These are phyloP conservation scores for Aphaenogaster floridana DNA, from an alignment of 1,140 invertebrate genomes.

Conservation along the genomic window DNA sequence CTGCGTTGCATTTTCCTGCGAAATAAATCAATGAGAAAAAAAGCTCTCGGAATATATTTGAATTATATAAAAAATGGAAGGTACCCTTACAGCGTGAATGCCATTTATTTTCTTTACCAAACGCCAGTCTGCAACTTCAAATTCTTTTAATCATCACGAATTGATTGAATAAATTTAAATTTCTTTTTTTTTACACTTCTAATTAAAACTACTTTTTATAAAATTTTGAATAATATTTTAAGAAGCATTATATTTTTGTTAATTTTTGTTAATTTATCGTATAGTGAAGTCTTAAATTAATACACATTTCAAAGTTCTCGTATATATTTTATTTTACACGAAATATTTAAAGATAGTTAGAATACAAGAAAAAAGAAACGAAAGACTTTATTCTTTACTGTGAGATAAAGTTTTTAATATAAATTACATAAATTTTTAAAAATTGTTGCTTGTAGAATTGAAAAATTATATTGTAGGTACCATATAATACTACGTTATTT, in stretches of 20 bases:
- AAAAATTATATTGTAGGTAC: background rate
- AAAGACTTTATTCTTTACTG: background rate
- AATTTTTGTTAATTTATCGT: background rate
- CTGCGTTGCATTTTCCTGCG: constrained; percentile 53
- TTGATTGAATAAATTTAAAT: constrained; percentile 16
- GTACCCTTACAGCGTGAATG: constrained; percentile 35
- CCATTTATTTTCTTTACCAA: constrained; percentile 37
- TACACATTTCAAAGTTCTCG: background rate
- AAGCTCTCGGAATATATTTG: constrained; percentile 37
- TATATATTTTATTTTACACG: background rate
- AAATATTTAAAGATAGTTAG: background rate
- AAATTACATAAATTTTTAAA: background rate
- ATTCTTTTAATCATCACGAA: background rate
- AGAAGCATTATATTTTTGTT: background rate
- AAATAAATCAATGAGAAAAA: constrained; percentile 50
- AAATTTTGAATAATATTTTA: constrained; percentile 22
- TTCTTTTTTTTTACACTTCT: background rate
- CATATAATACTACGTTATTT: background rate
- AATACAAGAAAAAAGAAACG: background rate
- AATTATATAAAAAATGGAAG: constrained; percentile 53
- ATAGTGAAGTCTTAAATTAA: background rate
- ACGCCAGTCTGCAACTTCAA: background rate
- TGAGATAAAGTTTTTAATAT: constrained; percentile 4
- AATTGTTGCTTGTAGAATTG: background rate
- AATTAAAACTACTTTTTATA: background rate